Base-by-base conservation (phyloP, 2,888 invertebrate genomes). In the Harpalus rubripes region DNA sequence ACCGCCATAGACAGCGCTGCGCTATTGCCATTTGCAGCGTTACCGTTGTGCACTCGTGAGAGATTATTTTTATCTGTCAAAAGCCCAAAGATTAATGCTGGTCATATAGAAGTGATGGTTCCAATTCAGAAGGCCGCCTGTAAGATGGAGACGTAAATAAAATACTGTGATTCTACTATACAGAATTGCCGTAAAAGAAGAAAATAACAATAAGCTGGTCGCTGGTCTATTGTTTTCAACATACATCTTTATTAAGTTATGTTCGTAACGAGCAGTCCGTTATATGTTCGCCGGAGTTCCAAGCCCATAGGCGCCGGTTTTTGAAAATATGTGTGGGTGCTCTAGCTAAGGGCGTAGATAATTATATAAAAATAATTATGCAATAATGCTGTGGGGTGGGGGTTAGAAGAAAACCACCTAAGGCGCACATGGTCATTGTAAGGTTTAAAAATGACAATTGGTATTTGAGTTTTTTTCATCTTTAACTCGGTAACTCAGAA, bases 31-130 rank as follows among this genome's bases (percentile, higher is more conserved):
- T 41, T 58, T 32, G 22, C 41, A 15, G 58, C 56, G 41, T 22
- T 74, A 52, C 74, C 15, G 18, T 5, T 16, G 52, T 52, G 74
- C 22, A 52, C 15, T 15, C n/a, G 22, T 12, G 39, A 15, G 58
- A 15, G 56, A 72, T 82, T 16, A 68, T 82, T 82, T 72, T 72
- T 82, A 82, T 52, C 82, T 72, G 82, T 72, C 68, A 82, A 72
- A 82, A 72, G 7, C 8, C 58, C 15, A 72, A 56, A 82, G 82
- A 82, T 82, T 82, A 82, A 82, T 82, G 82, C 22, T 16, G 58
- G 68, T 22, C 18, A 15, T 59, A 72, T n/a, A 26, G 72, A 56
- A 65, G 61, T 81, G 72, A 72, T 82, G 58, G 52, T 59, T 32
- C 72, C 72, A 72, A 82, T 82, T 52, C 68, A 81, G 18, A 52